These are phyloP conservation scores for Gonioctena quinquepunctata DNA, from an alignment of 1,140 invertebrate species.

Conservation along the genomic window DNA sequence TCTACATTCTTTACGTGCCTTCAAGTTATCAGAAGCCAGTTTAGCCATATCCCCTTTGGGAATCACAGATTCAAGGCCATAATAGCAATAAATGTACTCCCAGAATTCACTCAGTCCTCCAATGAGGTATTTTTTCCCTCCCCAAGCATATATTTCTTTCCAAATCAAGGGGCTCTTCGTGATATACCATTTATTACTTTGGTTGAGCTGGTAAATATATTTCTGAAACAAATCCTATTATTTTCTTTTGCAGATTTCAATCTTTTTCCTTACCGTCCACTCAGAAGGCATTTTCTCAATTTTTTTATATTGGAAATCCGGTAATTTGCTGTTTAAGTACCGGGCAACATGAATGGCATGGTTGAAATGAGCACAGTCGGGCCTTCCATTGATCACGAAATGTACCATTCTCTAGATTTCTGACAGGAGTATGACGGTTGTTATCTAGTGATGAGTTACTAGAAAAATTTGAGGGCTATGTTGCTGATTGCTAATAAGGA, in stretches of 20 bases:
- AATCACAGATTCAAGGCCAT: slow-evolving; percentile 58
- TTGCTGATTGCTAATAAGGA: too few species aligned
- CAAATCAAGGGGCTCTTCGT: slow-evolving; percentile 57
- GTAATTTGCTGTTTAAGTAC: slow-evolving; percentile 34
- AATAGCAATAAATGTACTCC: slow-evolving; percentile 62
- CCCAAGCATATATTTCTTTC: slow-evolving; percentile 58
- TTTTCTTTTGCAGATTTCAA: too few species aligned
- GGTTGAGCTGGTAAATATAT: slow-evolving; percentile 57
- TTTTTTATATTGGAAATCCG: slow-evolving; percentile 37
- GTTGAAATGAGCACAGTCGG: slow-evolving; percentile 31
- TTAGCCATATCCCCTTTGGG: slow-evolving; percentile 54
- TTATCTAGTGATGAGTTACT: too few species aligned
- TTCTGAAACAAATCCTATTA: too few species aligned
- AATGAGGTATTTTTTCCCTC: slow-evolving; percentile 58
- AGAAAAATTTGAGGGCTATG: too few species aligned
- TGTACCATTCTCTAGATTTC: slow-evolving; percentile 43
- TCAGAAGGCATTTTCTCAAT: slow-evolving; percentile 27
- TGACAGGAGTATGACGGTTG: too few species aligned
- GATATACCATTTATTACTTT: slow-evolving; percentile 59
- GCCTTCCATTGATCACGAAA: slow-evolving; percentile 41
- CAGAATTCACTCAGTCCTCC: slow-evolving; percentile 61
- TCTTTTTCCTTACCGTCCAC: slow-evolving; percentile 28
- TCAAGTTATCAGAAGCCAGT: slow-evolving; percentile 37
- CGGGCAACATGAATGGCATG: slow-evolving; percentile 40
- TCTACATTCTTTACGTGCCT: slow-evolving; percentile 9